Evolutionary conservation across 2,888 invertebrate genomes (phyloP).

Genomic region (Muschampia plurimacula): DNA sequence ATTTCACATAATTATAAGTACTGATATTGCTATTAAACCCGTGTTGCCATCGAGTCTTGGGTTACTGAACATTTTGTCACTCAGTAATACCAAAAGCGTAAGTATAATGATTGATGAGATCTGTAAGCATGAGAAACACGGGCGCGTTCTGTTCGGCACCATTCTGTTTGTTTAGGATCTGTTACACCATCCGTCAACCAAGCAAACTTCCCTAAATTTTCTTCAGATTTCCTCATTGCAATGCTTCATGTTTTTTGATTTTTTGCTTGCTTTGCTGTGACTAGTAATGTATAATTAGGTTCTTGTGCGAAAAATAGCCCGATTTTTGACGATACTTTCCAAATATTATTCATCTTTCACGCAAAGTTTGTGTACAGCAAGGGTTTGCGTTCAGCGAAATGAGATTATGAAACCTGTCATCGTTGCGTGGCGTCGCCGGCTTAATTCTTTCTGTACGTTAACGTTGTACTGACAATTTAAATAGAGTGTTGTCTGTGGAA

Average conservation of each 20-base stretch:
- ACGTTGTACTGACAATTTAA: conserved; percentile 42
- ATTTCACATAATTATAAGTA: background rate
- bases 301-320: too few species aligned
- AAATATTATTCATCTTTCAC: conserved; percentile 18
- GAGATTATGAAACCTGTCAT: conserved; percentile 38
- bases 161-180: conserved; percentile 46
- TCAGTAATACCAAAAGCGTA: background rate
- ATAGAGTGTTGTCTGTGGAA: conserved; percentile 49
- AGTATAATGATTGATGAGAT: conserved; percentile 15
- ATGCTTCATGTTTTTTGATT: conserved; percentile 7
- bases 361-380: background rate
- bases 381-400: conserved; percentile 22
- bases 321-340: background rate
- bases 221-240: conserved; percentile 37
- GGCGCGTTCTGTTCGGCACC: background rate
- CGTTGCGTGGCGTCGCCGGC: conserved; percentile 20
- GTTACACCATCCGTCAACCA: conserved; percentile 27
- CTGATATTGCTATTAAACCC: background rate
- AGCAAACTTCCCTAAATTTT: conserved; percentile 30
- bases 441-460: conserved; percentile 38
- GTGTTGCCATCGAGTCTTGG: background rate
- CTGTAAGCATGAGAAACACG: background rate
- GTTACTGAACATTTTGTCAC: conserved; percentile 13
- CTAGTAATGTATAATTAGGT: background rate
- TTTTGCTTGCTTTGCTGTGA: background rate